A percentile compares a stretch with the other conserved stretches of the same genome.
These are phyloP conservation scores for Oreochromis grahami DNA, from an alignment of 2,797 vertebrate species.

Conservation along the genomic window DNA sequence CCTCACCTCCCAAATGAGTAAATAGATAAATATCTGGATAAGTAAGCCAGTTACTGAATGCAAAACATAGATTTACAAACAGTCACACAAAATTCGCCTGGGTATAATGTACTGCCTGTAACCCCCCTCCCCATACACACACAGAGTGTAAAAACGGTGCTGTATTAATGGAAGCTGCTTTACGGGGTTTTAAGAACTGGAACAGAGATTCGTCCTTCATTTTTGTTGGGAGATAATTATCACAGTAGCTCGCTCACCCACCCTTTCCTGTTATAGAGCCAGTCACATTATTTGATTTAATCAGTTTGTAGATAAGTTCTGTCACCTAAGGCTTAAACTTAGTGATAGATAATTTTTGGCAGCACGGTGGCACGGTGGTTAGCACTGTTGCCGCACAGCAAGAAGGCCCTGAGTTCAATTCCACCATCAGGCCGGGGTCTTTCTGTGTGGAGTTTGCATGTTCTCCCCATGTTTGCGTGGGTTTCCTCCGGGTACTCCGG, in stretches of 20 bases:
- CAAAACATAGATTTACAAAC: neutral
- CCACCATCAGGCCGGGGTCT: no score
- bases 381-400: no score
- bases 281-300: conserved; percentile 1
- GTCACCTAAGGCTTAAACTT: neutral
- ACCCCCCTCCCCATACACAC: neutral
- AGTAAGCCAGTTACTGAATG: neutral
- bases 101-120: neutral
- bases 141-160: neutral
- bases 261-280: conserved; percentile 46
- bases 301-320: neutral
- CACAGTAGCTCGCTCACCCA: conserved; percentile 22
- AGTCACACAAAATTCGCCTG: neutral
- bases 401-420: no score
- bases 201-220: conserved; percentile 23
- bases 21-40: neutral
- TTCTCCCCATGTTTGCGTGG: no score
- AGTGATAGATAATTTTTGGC: neutral
- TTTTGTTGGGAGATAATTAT: conserved; percentile 24
- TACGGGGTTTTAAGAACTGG: neutral
- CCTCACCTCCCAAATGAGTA: neutral
- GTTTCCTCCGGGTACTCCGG: no score
- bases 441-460: no score
- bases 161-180: neutral
- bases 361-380: no score